Base-by-base conservation (phyloP, 2,888 invertebrate genomes). In the Polyploca ridens region DNA sequence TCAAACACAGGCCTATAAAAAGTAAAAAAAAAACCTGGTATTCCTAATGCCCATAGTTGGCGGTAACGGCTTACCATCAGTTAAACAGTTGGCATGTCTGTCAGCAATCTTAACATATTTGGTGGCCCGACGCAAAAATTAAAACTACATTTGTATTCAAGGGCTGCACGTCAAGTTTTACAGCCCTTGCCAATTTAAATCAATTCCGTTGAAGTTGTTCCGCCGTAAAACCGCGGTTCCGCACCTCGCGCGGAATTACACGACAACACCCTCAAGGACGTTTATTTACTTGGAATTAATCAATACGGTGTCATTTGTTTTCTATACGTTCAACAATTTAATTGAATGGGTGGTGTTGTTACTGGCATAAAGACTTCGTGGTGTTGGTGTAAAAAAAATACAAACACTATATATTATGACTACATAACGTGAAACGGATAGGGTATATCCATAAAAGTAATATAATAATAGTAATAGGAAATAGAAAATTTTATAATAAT, bases 101-200 rank as follows among this genome's bases (percentile, higher is more conserved):
- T 27, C 27, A 27, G 27, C 27, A 27, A 1, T 27, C 27, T n/a
- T 27, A 35, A 35, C 1, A 46, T n/a, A 4, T 67, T 72, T 81
- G 63, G 69, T 79, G 77, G 84, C 84, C 82, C 35, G 64, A 64
- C 73, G 65, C 68, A 78, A 78, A 83, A 89, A 88, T 89, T 89
- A 87, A 87, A 88, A 85, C 79, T 73, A 82, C 85, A 89, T 90
- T 89, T 80, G 88, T 88, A 90, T 90, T 89, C 90, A 86, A 83
- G 83, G 79, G 75, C 74, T 71, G 75, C 71, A 70, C 76, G 78
- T 79, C 80, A 86, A 87, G 82, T 88, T 90, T 90, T 85, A 89
- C 87, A 79, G 84, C 79, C 78, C 74, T 75, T 69, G 80, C 79
- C 84, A 81, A 85, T 89, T 87, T 88, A 86, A 90, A 90, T 90